Conservation (phyloP, 2,797 vertebrate species). For the Characodon lateralis region DNA sequence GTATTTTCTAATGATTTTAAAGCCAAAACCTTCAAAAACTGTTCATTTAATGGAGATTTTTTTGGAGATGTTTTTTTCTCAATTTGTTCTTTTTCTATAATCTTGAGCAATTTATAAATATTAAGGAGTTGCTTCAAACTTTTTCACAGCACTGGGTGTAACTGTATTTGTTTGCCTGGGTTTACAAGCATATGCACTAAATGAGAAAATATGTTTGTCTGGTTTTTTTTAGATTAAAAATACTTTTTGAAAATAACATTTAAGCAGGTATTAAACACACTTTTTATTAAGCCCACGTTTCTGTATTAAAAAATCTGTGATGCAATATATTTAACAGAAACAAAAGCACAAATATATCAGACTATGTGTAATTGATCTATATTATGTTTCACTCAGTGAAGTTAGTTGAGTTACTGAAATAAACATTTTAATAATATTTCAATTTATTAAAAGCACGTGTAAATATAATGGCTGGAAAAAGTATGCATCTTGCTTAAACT, state of each 20-base stretch:
- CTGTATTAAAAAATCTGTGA: background rate
- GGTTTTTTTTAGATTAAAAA: background rate
- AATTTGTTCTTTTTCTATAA: background rate
- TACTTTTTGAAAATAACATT: background rate
- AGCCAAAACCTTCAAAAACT: background rate
- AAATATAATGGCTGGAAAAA: no score
- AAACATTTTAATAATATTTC: no score
- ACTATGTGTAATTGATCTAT: no score
- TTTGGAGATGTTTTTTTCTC: background rate
- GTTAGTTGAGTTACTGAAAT: no score
- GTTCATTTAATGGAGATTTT: background rate
- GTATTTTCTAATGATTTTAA: background rate
- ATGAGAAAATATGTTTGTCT: background rate
- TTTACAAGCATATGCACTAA: background rate
- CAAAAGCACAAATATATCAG: no score
- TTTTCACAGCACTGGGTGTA: background rate
- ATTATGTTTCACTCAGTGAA: no score
- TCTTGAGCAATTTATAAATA: background rate
- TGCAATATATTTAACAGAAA: background rate
- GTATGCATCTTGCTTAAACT: no score
- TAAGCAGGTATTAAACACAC: background rate
- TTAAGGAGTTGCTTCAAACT: background rate
- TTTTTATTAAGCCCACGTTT: background rate
- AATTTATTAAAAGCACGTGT: no score
- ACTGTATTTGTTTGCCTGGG: background rate